phyloP scores from a whole-genome alignment of 2,888 invertebrate genomes.

The Euproctis similis region DNA sequence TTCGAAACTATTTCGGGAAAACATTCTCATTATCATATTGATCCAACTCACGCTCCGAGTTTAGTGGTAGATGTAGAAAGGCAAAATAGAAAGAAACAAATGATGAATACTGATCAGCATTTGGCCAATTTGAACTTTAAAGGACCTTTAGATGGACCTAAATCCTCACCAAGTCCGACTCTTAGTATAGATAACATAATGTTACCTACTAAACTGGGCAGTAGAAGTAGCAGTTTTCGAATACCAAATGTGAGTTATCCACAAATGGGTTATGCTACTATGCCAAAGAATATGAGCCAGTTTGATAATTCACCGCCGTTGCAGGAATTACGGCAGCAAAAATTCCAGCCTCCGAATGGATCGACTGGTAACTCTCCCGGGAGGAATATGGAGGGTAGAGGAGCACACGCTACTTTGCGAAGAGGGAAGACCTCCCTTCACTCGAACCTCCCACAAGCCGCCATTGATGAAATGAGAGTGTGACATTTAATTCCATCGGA shows the following conservation, averaged over 20 bases:
- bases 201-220: slow-evolving; percentile 71
- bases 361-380: slow-evolving; percentile 61
- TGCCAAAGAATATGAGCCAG: slow-evolving; percentile 77
- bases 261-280: slow-evolving; percentile 72
- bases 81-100: slow-evolving; percentile 60
- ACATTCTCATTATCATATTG: slow-evolving; percentile 86
- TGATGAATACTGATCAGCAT: slow-evolving; percentile 69
- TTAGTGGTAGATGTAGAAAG: slow-evolving; percentile 88
- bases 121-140: slow-evolving; percentile 75
- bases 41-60: slow-evolving; percentile 85
- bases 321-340: slow-evolving; percentile 75
- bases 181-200: slow-evolving; percentile 74
- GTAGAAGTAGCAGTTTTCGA: slow-evolving; percentile 65
- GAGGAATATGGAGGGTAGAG: slow-evolving; percentile 41
- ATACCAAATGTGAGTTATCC: slow-evolving; percentile 62
- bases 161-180: slow-evolving; percentile 79
- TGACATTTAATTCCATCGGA: slow-evolving; percentile 76
- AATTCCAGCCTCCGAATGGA: slow-evolving; percentile 77
- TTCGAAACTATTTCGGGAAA: slow-evolving; percentile 86
- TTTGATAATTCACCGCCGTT: slow-evolving; percentile 67
- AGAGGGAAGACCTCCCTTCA: slow-evolving; percentile 64
- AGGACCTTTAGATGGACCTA: slow-evolving; percentile 71
- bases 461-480: slow-evolving; percentile 93
- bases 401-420: slow-evolving; percentile 61
- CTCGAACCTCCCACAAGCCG: slow-evolving; percentile 84